Conservation (phyloP, 2,888 invertebrate species). For the Aphodius granarius region DNA sequence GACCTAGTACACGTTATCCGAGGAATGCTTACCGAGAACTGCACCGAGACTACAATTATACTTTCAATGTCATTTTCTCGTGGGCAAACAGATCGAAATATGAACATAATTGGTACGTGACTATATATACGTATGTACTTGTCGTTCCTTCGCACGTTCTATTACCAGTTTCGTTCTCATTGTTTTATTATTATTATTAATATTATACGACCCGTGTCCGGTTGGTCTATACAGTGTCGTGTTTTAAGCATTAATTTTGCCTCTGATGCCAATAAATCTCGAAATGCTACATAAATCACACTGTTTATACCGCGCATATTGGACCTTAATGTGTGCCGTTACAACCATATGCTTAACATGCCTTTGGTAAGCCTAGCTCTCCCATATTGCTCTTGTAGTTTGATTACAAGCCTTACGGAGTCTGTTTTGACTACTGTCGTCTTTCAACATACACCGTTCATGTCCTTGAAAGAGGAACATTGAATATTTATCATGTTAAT, state of each 20-base stretch:
- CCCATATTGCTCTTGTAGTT: neutral
- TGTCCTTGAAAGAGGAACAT: neutral
- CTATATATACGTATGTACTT: neutral
- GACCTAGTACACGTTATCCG: no score
- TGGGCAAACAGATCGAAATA: neutral
- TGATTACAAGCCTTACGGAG: neutral
- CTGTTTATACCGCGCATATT: neutral
- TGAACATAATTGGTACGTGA: neutral
- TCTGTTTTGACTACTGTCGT: neutral
- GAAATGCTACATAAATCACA: neutral
- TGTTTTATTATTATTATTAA: neutral
- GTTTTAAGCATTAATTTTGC: neutral
- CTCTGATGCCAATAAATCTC: neutral
- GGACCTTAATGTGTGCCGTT: neutral
- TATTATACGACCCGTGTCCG: neutral
- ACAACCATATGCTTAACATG: neutral
- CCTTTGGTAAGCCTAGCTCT: neutral
- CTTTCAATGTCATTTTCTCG: neutral
- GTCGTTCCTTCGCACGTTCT: neutral
- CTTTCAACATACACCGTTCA: neutral
- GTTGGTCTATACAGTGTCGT: neutral
- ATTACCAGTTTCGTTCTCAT: neutral
- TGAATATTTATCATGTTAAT: neutral
- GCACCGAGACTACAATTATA: neutral
- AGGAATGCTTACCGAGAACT: neutral